These are phyloP conservation scores for Nomia melanderi DNA, from an alignment of 1,140 invertebrate species.

Conservation along the genomic window DNA sequence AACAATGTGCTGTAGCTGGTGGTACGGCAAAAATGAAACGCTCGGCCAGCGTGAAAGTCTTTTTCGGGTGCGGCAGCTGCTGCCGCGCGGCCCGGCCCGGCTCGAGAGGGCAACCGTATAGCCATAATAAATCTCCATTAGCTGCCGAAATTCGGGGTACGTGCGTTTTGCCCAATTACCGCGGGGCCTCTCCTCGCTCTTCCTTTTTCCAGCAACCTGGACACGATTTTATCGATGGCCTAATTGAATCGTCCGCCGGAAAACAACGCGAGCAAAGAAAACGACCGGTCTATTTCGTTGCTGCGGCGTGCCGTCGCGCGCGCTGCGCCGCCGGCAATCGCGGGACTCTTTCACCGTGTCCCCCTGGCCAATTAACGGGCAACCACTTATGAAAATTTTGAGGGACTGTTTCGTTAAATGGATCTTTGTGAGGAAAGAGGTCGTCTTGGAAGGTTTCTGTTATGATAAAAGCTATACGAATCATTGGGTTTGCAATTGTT, in stretches of 20 bases:
- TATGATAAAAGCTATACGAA: too few species aligned
- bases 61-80: conserved; percentile 45
- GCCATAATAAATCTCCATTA: conserved; percentile 67
- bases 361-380: conserved; percentile 13
- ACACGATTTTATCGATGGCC: conserved; percentile 60
- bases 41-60: conserved; percentile 52
- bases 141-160: conserved; percentile 63
- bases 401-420: too few species aligned
- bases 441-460: too few species aligned
- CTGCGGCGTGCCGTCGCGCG: conserved; percentile 5
- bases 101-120: conserved; percentile 14
- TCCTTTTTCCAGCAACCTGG: conserved; percentile 54
- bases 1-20: conserved; percentile 23
- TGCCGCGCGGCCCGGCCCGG: neutral
- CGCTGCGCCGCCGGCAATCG: neutral
- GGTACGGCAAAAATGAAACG: conserved; percentile 49
- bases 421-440: too few species aligned
- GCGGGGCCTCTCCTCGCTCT: conserved; percentile 16
- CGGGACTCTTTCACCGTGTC: conserved; percentile 6
- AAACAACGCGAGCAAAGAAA: conserved; percentile 32
- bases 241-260: conserved; percentile 57
- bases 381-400: neutral
- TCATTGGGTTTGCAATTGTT: too few species aligned
- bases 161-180: conserved; percentile 62
- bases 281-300: conserved; percentile 45